phyloP scores from a whole-genome alignment of 2,113 vertebrate species.

The Scomber japonicus region DNA sequence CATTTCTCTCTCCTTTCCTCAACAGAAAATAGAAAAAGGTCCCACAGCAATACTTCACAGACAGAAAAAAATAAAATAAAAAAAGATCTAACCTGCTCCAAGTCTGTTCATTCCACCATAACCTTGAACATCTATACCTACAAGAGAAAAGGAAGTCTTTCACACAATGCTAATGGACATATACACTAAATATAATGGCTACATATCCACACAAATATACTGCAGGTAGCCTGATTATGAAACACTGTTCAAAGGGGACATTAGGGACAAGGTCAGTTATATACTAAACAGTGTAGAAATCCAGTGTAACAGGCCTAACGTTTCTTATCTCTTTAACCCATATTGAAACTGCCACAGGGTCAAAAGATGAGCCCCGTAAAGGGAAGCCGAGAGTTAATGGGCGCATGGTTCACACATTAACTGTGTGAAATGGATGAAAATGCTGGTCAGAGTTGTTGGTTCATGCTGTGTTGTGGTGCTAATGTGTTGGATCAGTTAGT shows the following conservation, averaged over 20 bases:
- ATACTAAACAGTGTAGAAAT: neutral
- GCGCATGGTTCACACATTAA: constrained; percentile 28
- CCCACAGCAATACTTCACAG: neutral
- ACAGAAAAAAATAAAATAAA: neutral
- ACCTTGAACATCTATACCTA: constrained; percentile 91
- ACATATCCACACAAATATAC: neutral
- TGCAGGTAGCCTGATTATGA: neutral
- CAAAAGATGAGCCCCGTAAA: constrained; percentile 21
- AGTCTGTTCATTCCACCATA: constrained; percentile 94
- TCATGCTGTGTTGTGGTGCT: neutral
- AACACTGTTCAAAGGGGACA: constrained; percentile 1
- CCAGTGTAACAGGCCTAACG: neutral
- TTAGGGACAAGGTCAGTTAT: neutral
- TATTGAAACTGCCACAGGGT: neutral
- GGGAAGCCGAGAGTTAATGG: neutral
- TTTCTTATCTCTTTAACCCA: constrained; percentile 35
- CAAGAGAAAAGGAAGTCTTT: neutral
- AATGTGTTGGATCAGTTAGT: neutral
- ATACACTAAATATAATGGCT: too few species aligned
- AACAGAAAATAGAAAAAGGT: neutral
- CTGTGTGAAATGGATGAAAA: neutral
- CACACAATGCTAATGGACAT: neutral
- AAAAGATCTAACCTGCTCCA: constrained; percentile 83
- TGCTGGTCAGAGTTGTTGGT: neutral
- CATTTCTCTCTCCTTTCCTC: neutral